A percentile compares a stretch with the other conserved stretches of the same genome.
Conservation (phyloP, 1,140 invertebrate genomes). For the Lasaia peninsularis region DNA sequence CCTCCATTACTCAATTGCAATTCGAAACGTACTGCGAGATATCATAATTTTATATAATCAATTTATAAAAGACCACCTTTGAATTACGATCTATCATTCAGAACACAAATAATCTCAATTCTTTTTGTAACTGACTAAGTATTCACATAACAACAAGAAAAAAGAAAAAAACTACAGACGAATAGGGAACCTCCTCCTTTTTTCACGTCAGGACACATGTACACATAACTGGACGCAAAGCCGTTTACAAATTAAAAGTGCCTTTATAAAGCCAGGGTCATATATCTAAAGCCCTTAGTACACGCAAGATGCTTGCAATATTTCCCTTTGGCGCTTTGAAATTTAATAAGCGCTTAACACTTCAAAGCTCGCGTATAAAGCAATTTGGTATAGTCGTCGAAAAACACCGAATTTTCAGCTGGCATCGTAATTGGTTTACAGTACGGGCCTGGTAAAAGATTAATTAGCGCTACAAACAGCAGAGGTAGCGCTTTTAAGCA, state of each 20-base stretch:
- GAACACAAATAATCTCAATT: too few species aligned
- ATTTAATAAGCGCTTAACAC: slow-evolving; percentile 73
- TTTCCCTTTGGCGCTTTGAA: slow-evolving; percentile 47
- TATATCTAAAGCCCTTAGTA: slow-evolving; percentile 16
- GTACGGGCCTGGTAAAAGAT: slow-evolving; percentile 56
- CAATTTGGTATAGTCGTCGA: slow-evolving; percentile 56
- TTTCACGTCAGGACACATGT: too few species aligned
- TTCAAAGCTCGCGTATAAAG: slow-evolving; percentile 47
- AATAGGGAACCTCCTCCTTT: too few species aligned
- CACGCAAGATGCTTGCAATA: slow-evolving; percentile 28
- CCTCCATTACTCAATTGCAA: too few species aligned
- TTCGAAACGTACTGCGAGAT: background rate
- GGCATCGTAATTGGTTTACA: slow-evolving; percentile 62
- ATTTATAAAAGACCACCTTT: too few species aligned
- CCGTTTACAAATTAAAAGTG: background rate
- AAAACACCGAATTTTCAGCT: slow-evolving; percentile 67
- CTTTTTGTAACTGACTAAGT: too few species aligned
- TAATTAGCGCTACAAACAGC: slow-evolving; percentile 69
- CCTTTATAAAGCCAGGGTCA: background rate
- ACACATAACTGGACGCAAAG: background rate
- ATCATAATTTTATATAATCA: too few species aligned
- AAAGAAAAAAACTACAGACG: too few species aligned
- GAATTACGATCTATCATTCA: too few species aligned
- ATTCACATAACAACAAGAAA: too few species aligned
- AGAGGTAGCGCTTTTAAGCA: slow-evolving; percentile 52